Conservation (phyloP, 1,140 invertebrate genomes). For the Pararge aegeria region DNA sequence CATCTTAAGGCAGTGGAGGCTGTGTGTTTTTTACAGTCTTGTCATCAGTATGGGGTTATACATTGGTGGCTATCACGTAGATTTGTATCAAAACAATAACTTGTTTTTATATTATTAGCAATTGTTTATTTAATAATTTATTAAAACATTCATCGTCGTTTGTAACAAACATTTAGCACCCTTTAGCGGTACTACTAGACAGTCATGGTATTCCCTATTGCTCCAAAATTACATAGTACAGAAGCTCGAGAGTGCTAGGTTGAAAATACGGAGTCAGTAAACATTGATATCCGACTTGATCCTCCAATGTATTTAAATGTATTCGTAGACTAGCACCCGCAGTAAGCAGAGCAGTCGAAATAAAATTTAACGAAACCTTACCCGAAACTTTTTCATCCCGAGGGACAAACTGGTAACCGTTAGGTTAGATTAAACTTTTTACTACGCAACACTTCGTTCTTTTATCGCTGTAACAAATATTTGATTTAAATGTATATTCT, state of each 20-base stretch:
- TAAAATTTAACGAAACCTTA: slow-evolving; percentile 52
- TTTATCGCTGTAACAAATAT: slow-evolving; percentile 39
- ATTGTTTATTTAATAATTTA: too few species aligned
- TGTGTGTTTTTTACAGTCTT: too few species aligned
- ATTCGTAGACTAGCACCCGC: slow-evolving; percentile 42
- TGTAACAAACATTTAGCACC: too few species aligned
- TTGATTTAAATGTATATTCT: slow-evolving; percentile 26
- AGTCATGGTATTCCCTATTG: too few species aligned
- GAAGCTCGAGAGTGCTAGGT: neutral
- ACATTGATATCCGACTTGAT: slow-evolving; percentile 6
- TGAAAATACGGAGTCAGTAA: slow-evolving; percentile 2
- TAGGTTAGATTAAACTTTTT: slow-evolving; percentile 58
- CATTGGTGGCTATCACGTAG: too few species aligned
- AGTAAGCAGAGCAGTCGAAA: slow-evolving; percentile 46
- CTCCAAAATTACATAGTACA: too few species aligned
- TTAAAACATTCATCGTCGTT: too few species aligned
- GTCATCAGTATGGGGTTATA: too few species aligned
- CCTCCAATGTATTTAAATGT: slow-evolving; percentile 49
- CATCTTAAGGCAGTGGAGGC: too few species aligned
- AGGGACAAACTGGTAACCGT: slow-evolving; percentile 37
- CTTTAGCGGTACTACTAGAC: too few species aligned
- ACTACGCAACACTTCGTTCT: slow-evolving; percentile 34
- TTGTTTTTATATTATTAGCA: too few species aligned
- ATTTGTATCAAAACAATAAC: too few species aligned
- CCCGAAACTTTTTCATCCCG: slow-evolving; percentile 40